Conservation (phyloP, 2,888 invertebrate species). For the Melanotus villosus region DNA sequence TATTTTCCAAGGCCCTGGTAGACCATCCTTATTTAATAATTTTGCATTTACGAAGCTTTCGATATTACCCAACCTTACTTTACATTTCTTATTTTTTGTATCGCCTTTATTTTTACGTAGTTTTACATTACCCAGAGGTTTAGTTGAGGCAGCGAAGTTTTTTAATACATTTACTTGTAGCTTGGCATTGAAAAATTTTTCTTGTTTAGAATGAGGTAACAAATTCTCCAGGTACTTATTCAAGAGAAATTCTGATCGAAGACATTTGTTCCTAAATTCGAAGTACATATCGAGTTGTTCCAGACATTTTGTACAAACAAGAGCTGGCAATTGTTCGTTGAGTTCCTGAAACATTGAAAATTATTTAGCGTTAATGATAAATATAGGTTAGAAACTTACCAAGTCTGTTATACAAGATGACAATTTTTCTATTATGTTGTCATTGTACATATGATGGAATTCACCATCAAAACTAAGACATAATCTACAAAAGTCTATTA, state of each 20-base stretch:
- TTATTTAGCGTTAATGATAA: background rate
- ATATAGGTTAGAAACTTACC: constrained; percentile 24
- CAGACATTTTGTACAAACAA: constrained; percentile 28
- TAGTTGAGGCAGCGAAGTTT: background rate
- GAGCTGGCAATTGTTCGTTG: constrained; percentile 27
- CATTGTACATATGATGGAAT: constrained; percentile 28
- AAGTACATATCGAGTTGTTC: constrained; percentile 32
- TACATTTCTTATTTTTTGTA: background rate
- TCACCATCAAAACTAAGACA: constrained; percentile 33
- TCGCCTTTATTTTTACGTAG: background rate
- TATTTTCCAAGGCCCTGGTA: too few relatives aligned
- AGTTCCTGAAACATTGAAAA: constrained; percentile 32
- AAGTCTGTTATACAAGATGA: constrained; percentile 25
- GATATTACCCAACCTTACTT: too few relatives aligned
- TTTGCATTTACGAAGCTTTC: too few relatives aligned
- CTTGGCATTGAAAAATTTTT: constrained; percentile 9
- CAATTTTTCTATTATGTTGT: constrained; percentile 36
- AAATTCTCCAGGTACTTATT: constrained; percentile 25
- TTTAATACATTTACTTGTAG: constrained; percentile 12
- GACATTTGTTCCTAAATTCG: constrained; percentile 35
- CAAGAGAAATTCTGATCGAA: constrained; percentile 33
- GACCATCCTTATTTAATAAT: too few relatives aligned
- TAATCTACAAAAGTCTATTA: constrained; percentile 33
- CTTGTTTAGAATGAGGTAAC: background rate
- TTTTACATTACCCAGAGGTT: background rate